Evolutionary conservation across 2,113 vertebrate species (phyloP).

Genomic region (Scalopus aquaticus): DNA sequence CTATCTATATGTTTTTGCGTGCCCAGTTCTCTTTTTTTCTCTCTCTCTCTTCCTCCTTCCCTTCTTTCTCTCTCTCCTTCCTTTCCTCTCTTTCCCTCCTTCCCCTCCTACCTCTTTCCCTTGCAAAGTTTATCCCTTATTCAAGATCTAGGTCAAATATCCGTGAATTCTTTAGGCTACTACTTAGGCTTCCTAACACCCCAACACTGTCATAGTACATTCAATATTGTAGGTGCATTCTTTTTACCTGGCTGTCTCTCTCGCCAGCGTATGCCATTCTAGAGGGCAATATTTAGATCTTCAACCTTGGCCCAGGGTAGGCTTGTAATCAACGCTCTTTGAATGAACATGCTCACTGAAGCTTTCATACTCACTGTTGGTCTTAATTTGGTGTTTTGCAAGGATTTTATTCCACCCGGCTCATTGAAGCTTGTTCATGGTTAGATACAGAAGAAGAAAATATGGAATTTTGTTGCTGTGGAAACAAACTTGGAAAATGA

Average conservation of each 20-base stretch:
- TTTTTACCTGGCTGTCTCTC: not conserved
- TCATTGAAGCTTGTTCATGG: not conserved
- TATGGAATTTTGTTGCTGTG: slow-evolving; percentile 44
- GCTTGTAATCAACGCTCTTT: not conserved
- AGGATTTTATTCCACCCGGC: not conserved
- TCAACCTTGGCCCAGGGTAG: not conserved
- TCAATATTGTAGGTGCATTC: not conserved
- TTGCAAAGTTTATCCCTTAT: not conserved
- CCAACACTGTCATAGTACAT: not conserved
- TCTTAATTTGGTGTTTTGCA: not conserved
- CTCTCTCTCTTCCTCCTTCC: not conserved
- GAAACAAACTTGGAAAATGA: slow-evolving; percentile 66
- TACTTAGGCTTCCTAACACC: not conserved
- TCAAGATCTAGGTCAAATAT: slow-evolving; percentile 1
- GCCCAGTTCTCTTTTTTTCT: not conserved
- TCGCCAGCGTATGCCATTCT: not conserved
- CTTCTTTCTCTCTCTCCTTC: not conserved
- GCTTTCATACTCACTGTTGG: not conserved
- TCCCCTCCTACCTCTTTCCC: not conserved
- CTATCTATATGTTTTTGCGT: not conserved
- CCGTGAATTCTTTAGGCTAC: not conserved
- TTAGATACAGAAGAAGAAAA: slow-evolving; percentile 61
- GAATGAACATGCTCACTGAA: not conserved
- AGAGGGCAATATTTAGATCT: not conserved
- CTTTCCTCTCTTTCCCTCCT: too few species aligned